Evolutionary conservation across 2,113 vertebrate genomes (phyloP).

Genomic region (Cnemophilus loriae): DNA sequence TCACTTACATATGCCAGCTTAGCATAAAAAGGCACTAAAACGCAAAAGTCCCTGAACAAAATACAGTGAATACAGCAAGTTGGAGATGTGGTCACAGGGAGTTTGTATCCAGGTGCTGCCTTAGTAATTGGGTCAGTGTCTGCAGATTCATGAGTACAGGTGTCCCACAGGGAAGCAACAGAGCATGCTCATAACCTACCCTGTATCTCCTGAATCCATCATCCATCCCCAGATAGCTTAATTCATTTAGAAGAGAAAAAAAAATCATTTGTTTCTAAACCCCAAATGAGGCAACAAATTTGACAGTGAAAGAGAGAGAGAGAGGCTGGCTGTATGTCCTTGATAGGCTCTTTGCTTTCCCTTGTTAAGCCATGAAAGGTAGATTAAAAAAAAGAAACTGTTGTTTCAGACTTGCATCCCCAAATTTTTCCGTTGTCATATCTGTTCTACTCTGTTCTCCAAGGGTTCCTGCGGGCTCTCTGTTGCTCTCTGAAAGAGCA

Average conservation of each 20-base stretch:
- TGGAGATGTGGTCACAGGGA: slow-evolving; percentile 1
- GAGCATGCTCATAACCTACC: slow-evolving; percentile 52
- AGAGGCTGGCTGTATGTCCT: slow-evolving; percentile 17
- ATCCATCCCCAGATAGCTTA: slow-evolving; percentile 57
- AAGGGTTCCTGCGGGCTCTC: neutral
- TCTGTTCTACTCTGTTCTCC: slow-evolving; percentile 1
- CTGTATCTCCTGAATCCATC: slow-evolving; percentile 49
- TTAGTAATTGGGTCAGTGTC: slow-evolving; percentile 63
- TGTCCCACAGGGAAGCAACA: slow-evolving; percentile 40
- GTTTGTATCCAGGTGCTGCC: slow-evolving; percentile 52
- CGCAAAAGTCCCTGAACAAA: neutral
- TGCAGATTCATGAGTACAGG: slow-evolving; percentile 52
- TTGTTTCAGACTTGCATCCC: slow-evolving; percentile 9
- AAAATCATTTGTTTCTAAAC: slow-evolving; percentile 39
- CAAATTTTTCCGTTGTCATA: neutral
- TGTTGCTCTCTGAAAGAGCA: neutral
- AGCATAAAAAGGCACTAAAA: slow-evolving; percentile 43
- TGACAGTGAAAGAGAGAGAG: slow-evolving; percentile 42
- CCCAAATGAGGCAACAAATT: slow-evolving; percentile 39
- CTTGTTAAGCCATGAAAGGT: neutral
- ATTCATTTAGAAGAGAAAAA: slow-evolving; percentile 55
- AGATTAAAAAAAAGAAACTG: neutral
- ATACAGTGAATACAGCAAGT: slow-evolving; percentile 28
- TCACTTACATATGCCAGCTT: slow-evolving; percentile 28
- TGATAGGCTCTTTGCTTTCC: slow-evolving; percentile 28